Evolutionary conservation across 2,113 vertebrate species (phyloP), one percentile per base, ranked within the genome.

Genomic region (Tor tambroides): DNA sequence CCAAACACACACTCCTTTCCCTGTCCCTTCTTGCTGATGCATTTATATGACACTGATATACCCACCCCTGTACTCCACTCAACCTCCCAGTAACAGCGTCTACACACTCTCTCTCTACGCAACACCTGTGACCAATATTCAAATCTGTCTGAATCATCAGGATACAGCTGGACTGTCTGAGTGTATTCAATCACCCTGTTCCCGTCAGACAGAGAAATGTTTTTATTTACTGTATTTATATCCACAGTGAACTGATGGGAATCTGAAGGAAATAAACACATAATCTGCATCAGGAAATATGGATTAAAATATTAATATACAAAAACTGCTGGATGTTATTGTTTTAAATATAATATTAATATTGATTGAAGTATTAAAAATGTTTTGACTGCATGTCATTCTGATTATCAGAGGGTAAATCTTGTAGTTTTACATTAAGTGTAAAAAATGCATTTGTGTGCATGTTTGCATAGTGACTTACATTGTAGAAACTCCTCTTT

Each of bases 101-200:
- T 21, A 41, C 35, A 11, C 71, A 41, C 35, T 9, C 35, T 74
- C 71, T 74, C 71, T 12, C 71, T n/a, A 74, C 71, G 43, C 71
- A 41, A 23, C 35, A n/a, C 21, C 35, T 41, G 71, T 1, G 4
- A 0, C 0, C 14, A 0, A 0, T 1, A n/a, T n/a, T 74, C 21
- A 74, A 74, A 74, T 74, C 21, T 74, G 10, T 74, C 38, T 74
- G 38, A 21, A 74, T 74, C 38, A 74, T 74, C 38, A 14, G 38
- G 71, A 43, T 74, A 74, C 5, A 0, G 1, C 71, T 43, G 38
- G 23, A 0, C 21, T 43, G 9, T 74, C 10, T 12, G 0, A n/a
- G 21, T 74, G 23, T n/a, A n/a, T 41, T 11, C 1, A 43, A n/a
- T n/a, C 23, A 74, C 71, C 5, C 32, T n/a, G 17, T 74, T 74